Base-by-base conservation (phyloP, 2,113 vertebrate genomes). In the Aegotheles bennettii region DNA sequence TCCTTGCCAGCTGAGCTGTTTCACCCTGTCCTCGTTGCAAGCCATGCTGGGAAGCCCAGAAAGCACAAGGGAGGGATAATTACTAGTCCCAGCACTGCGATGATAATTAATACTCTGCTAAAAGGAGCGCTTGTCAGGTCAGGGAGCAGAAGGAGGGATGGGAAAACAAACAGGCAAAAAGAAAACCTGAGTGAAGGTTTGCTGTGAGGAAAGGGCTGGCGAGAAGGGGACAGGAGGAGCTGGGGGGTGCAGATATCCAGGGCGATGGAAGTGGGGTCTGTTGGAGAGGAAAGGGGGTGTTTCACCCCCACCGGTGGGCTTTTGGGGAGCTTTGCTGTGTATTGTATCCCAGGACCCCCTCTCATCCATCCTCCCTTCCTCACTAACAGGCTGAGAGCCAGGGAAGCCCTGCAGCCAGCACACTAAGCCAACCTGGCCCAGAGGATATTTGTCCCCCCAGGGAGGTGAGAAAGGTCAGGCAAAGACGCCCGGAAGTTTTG, bases 21-120 rank as follows among this genome's bases (percentile, higher is more conserved):
- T 76, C 91, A 79, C 93, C 93, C 86, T 92, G 69, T 90, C 83
- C 94, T 94, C 9, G 0, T 24, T 51, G n/a, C 25, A 42, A 69
- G 36, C 92, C 10, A 0, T 88, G 84, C 93, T 82, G 90, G 91
- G 90, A 96, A 96, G 54, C 87, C 94, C 87, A 84, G 48, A 38
- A 94, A 94, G 86, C 93, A 84, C 92, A 54, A 92, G 92, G 86
- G 95, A 95, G 75, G 89, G 93, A 95, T 97, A 97, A 97, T 96
- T 93, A 93, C 89, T 26, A 76, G 88, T 96, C 96, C 96, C 93
- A 87, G 92, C 71, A 83, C 77, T 48, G 71, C 1, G 0, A 25
- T 47, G 89, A 40, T 97, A 97, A 97, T 97, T 97, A 97, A 96
- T 97, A 93, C 75, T 77, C 81, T 67, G 84, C 83, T 95, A 89